Percentiles rank a stretch among this genome's conserved stretches.
Evolutionary conservation across 2,888 invertebrate genomes (phyloP).

Genomic region (Amaurobius ferox): DNA sequence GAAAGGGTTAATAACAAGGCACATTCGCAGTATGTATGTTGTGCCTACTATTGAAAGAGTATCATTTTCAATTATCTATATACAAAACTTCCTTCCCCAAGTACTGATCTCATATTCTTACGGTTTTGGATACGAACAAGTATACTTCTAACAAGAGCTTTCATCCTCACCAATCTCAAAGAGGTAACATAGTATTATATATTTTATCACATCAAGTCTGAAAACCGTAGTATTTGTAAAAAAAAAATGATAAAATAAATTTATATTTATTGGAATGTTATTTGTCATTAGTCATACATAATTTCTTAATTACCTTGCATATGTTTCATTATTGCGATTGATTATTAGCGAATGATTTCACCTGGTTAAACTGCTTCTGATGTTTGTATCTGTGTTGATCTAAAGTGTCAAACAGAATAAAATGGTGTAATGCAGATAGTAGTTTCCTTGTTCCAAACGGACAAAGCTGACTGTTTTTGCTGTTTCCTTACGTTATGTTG

Average conservation of each 20-base stretch:
- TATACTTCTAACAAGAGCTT: slow-evolving; percentile 42
- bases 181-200: slow-evolving; percentile 43
- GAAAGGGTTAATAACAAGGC: not conserved
- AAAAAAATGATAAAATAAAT: slow-evolving; percentile 35
- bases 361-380: no score
- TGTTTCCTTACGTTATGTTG: no score
- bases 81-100: slow-evolving; percentile 25
- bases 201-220: slow-evolving; percentile 50
- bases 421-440: no score
- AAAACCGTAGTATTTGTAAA: slow-evolving; percentile 65
- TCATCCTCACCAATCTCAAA: slow-evolving; percentile 53
- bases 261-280: slow-evolving; percentile 43
- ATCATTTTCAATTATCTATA: slow-evolving; percentile 23
- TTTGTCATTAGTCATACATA: no score
- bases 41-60: slow-evolving; percentile 38
- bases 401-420: no score
- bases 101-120: slow-evolving; percentile 4
- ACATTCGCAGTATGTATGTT: slow-evolving; percentile 22
- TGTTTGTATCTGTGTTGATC: no score
- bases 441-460: no score
- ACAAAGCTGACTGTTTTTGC: no score
- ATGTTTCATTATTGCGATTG: no score
- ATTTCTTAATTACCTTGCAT: no score
- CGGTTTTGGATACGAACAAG: not conserved
- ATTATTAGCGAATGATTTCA: no score